These are phyloP conservation scores for Sussaba pulchella DNA, from an alignment of 2,888 invertebrate genomes.

Conservation along the genomic window DNA sequence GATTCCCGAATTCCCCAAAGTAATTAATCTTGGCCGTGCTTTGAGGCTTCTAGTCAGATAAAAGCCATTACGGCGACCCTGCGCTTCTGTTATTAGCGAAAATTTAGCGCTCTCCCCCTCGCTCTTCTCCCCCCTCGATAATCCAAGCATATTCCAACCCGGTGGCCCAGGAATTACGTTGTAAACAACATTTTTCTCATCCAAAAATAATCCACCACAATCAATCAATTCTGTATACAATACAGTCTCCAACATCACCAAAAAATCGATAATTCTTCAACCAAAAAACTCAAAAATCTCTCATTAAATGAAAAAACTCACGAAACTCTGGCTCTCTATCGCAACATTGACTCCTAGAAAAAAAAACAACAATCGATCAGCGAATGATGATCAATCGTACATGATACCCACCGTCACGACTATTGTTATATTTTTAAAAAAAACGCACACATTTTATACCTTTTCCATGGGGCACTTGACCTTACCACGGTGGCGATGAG, in stretches of 20 bases:
- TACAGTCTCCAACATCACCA: slow-evolving; percentile 63
- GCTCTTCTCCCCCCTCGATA: background rate
- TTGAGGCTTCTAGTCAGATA: slow-evolving; percentile 20
- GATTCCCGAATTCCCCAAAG: slow-evolving; percentile 28
- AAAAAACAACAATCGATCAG: slow-evolving; percentile 16
- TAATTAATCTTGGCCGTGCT: slow-evolving; percentile 45
- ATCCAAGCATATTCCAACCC: slow-evolving; percentile 16
- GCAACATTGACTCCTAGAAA: slow-evolving; percentile 50
- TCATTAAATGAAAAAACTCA: slow-evolving; percentile 30
- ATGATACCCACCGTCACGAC: slow-evolving; percentile 29
- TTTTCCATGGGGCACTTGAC: slow-evolving; percentile 84
- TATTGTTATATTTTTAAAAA: slow-evolving; percentile 26
- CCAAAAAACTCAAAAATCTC: slow-evolving; percentile 49
- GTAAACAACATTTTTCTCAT: too few relatives aligned
- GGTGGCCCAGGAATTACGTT: too few relatives aligned
- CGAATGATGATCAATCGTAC: slow-evolving; percentile 22
- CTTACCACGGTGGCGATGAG: slow-evolving; percentile 71
- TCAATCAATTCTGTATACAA: slow-evolving; percentile 45
- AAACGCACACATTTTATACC: slow-evolving; percentile 85
- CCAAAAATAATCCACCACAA: slow-evolving; percentile 28
- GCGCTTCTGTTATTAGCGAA: background rate
- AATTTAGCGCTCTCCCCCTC: background rate
- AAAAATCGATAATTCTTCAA: slow-evolving; percentile 45
- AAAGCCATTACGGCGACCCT: background rate
- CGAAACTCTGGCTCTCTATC: slow-evolving; percentile 53